Base-by-base conservation (phyloP, 2,113 vertebrate species). In the Gorsachius goisagi region DNA sequence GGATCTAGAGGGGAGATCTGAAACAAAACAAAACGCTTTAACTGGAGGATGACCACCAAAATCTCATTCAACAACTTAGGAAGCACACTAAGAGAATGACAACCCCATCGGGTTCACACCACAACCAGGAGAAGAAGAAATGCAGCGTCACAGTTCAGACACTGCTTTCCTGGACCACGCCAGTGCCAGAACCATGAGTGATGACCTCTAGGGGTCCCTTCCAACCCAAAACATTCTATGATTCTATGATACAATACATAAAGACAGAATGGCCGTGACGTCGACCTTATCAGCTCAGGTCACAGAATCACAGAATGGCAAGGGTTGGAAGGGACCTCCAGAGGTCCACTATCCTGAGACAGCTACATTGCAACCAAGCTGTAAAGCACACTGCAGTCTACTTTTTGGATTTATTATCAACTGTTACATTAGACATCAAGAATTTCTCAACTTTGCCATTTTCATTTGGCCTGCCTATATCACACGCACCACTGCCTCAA, bases 81-180 rank as follows among this genome's bases (percentile, higher is more conserved):
- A 72, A 53, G 79, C 53, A 37, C 59, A 16, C 21, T 32, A 85
- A 64, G 35, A 45, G 66, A 58, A 78, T 0, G 6, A 37, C 37
- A 35, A 26, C 13, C 37, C 22, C 45, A 60, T 53, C 23, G 73
- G 58, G 33, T 58, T 35, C 47, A 39, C 39, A 4, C 13, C 0
- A 1, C 1, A 41, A 87, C 13, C 0, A 0, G 30, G 30, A 62
- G 71, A 49, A 4, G 6, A 26, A 90, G 53, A 68, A 81, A 73
- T 1, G n/a, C 55, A 12, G 35, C 0, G 0, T 39, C 11, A 2
- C 41, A n/a, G 28, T 35, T 73, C 39, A 52, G 67, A 68, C 49
- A 41, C 0, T 0, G 24, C 44, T 47, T 33, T 33, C 49, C 52
- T n/a, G 50, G 47, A 62, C 41, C 78, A 62, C 1, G 1, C 72